These are phyloP conservation scores for Nebria brevicollis DNA, from an alignment of 2,888 invertebrate genomes.

Conservation along the genomic window DNA sequence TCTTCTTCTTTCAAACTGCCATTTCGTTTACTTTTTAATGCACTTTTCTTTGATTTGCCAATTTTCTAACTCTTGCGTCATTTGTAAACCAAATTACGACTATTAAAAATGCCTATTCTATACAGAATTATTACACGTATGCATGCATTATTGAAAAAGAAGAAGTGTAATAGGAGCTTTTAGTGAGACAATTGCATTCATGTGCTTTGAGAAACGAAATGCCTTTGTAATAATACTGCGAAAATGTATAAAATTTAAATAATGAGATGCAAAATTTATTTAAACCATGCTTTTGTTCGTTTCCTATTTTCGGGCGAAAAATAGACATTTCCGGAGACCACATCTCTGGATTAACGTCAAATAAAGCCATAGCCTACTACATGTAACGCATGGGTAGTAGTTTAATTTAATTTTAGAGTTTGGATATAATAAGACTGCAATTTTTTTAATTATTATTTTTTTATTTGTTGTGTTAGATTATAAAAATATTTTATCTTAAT, in stretches of 20 bases:
- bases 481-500: too few species aligned
- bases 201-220: not conserved
- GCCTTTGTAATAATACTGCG: not conserved
- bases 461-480: too few species aligned
- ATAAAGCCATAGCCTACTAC: slow-evolving; percentile 13
- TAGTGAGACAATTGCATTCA: not conserved
- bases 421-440: too few species aligned
- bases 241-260: slow-evolving; percentile 25
- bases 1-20: not conserved
- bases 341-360: slow-evolving; percentile 17
- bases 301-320: not conserved
- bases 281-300: slow-evolving; percentile 22
- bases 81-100: too few species aligned
- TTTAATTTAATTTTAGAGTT: not conserved
- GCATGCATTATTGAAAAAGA: too few species aligned
- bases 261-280: slow-evolving; percentile 31
- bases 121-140: too few species aligned
- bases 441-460: too few species aligned
- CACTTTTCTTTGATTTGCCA: too few species aligned
- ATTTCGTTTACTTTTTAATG: not conserved
- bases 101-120: too few species aligned
- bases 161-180: not conserved
- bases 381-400: not conserved
- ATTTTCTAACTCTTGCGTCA: too few species aligned
- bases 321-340: slow-evolving; percentile 1